These are phyloP conservation scores for Enteromius trimaculatus DNA, from an alignment of 2,797 vertebrate genomes.

Conservation along the genomic window DNA sequence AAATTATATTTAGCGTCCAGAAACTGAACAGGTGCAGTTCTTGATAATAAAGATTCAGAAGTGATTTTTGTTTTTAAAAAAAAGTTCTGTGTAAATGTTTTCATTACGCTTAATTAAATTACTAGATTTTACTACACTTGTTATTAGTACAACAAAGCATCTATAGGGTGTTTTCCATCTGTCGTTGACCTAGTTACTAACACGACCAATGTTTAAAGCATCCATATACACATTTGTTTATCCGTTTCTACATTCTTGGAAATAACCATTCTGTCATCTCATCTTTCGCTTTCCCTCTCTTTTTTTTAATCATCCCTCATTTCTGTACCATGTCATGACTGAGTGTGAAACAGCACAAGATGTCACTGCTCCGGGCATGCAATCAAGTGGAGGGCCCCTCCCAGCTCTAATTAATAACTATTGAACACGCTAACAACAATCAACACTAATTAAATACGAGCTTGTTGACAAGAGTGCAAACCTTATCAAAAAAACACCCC, in stretches of 20 bases:
- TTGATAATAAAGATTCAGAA: not conserved
- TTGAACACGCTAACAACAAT: conserved; percentile 90
- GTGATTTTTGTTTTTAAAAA: not conserved
- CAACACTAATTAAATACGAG: conserved; percentile 93
- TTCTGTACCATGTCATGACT: conserved; percentile 67
- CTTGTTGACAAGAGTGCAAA: conserved; percentile 87
- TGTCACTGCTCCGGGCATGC: conserved; percentile 79
- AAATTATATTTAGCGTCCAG: not conserved
- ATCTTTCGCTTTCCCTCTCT: conserved; percentile 15
- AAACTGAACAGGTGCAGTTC: not conserved
- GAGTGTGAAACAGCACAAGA: conserved; percentile 74
- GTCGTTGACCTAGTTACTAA: not conserved
- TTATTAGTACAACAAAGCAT: not conserved
- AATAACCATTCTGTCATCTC: not conserved
- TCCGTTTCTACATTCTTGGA: not conserved
- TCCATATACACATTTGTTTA: not conserved
- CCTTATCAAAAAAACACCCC: conserved; percentile 76
- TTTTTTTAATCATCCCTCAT: conserved; percentile 29
- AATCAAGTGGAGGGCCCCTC: conserved; percentile 79
- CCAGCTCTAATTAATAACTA: conserved; percentile 88
- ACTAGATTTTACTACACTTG: not conserved
- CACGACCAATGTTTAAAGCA: not conserved
- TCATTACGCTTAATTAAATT: not conserved
- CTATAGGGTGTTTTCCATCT: not conserved
- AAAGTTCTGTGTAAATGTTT: not conserved